phyloP scores from a whole-genome alignment of 1,140 invertebrate species.

The Schmidtea mediterranea region DNA sequence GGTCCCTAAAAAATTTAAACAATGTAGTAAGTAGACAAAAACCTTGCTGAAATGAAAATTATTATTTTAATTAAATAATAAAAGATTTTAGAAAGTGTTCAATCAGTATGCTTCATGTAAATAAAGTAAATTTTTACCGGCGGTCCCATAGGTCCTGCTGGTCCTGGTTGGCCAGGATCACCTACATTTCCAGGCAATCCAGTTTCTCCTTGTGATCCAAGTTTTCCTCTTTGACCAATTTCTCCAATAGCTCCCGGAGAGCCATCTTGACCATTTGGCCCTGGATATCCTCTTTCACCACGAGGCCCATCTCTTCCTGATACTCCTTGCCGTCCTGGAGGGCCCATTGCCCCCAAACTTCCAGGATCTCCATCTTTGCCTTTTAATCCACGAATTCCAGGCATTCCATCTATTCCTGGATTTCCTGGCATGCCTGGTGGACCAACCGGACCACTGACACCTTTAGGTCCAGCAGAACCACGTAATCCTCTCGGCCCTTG shows the following conservation, averaged over 20 bases:
- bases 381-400: no score
- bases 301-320: not conserved
- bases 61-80: no score
- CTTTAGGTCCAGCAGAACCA: not conserved
- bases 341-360: not conserved
- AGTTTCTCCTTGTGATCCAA: no score
- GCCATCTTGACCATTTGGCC: not conserved
- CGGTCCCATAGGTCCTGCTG: no score
- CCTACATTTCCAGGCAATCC: no score
- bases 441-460: constrained; percentile 6
- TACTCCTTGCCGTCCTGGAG: not conserved
- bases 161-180: no score
- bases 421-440: constrained; percentile 4
- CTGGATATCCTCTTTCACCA: not conserved
- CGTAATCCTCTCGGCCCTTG: no score
- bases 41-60: no score
- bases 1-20: constrained; percentile 1
- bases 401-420: no score
- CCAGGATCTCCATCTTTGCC: not conserved
- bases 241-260: constrained; percentile 31
- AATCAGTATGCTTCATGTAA: no score
- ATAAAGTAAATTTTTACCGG: not conserved
- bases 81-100: no score
- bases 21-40: no score
- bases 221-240: constrained; percentile 28